Conservation (phyloP, 2,797 vertebrate species). For the Notolepis coatsorum region DNA sequence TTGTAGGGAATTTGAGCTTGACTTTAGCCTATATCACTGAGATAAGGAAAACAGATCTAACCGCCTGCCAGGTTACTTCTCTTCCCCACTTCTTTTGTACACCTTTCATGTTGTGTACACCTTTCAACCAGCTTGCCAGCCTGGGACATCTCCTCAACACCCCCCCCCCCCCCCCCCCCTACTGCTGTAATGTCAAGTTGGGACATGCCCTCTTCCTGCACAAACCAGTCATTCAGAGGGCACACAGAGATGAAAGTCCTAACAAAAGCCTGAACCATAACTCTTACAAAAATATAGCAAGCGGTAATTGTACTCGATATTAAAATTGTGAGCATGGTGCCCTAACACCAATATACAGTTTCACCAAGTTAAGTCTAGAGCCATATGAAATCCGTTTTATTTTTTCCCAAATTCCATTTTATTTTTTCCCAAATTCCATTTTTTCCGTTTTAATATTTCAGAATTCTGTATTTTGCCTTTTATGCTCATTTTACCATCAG, state of each 20-base stretch:
- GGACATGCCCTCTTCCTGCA: conserved; percentile 67
- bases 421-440: no score
- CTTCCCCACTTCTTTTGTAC: not conserved
- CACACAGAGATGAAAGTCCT: conserved; percentile 64
- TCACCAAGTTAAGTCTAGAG: no score
- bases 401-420: no score
- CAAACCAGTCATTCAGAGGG: conserved; percentile 34
- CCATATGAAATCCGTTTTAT: no score
- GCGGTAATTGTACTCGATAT: conserved; percentile 34
- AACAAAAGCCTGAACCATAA: conserved; percentile 52
- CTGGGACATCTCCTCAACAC: conserved; percentile 21
- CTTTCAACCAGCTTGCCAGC: conserved; percentile 17
- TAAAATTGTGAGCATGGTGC: not conserved
- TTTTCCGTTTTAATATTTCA: no score
- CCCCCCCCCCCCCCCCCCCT: no score
- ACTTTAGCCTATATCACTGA: no score
- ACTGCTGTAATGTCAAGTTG: conserved; percentile 47
- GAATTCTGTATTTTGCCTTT: no score
- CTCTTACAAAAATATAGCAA: conserved; percentile 42
- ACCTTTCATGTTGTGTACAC: conserved; percentile 9
- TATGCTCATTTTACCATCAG: no score
- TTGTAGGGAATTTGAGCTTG: no score
- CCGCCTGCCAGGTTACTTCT: not conserved
- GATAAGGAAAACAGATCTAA: no score
- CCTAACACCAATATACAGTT: no score